Evolutionary conservation across 2,888 invertebrate genomes (phyloP).

Genomic region (Sphinx pinastri): DNA sequence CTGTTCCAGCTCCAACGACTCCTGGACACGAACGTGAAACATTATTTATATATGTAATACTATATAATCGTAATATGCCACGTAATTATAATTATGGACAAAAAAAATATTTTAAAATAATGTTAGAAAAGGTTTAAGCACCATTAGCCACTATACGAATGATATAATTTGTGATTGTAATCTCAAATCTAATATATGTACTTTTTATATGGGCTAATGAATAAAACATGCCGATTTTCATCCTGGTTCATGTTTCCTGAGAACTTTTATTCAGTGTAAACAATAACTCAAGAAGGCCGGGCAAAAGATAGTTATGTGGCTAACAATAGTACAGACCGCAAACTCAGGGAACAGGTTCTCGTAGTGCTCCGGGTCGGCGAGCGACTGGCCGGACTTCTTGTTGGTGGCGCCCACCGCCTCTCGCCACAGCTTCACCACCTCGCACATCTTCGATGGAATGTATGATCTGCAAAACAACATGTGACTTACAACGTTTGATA

Average conservation of each 20-base stretch:
- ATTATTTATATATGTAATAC: neutral
- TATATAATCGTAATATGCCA: no score
- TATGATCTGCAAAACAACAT: constrained; percentile 87
- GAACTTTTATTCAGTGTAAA: no score
- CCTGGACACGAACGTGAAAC: constrained; percentile 44
- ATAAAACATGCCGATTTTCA: neutral
- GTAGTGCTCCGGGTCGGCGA: constrained; percentile 98
- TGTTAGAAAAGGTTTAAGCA: no score
- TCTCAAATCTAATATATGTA: no score
- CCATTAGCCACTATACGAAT: no score
- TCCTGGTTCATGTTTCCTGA: no score
- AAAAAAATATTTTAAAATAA: no score
- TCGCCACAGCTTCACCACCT: constrained; percentile 95
- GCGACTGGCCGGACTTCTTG: constrained; percentile 95
- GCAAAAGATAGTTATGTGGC: neutral
- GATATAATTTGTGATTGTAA: no score
- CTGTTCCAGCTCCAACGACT: constrained; percentile 61
- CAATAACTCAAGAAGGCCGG: no score
- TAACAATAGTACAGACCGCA: constrained; percentile 47
- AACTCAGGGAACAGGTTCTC: constrained; percentile 96
- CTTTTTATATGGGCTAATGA: no score
- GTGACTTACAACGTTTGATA: neutral
- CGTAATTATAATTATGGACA: no score
- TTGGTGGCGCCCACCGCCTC: constrained; percentile 90
- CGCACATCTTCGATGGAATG: constrained; percentile 95